Conservation (phyloP, 2,888 invertebrate genomes). For the Baccha elongata region DNA sequence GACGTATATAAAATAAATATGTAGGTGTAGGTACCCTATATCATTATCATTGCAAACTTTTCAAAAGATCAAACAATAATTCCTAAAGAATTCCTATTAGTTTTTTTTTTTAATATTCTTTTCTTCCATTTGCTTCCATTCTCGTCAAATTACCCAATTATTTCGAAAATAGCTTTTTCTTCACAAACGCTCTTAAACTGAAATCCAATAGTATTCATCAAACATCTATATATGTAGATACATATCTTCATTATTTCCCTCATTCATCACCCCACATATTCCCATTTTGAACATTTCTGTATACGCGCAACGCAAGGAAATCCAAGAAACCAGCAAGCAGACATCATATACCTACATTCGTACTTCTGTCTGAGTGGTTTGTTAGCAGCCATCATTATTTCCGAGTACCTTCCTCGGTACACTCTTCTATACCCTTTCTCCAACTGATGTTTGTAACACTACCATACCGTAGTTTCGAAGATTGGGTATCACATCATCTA, state of each 20-base stretch:
- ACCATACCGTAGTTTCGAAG: conserved; percentile 63
- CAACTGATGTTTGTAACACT: conserved; percentile 46
- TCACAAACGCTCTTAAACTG: conserved; percentile 41
- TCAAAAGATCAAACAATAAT: not conserved
- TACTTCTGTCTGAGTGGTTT: conserved; percentile 69
- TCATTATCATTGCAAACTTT: too few relatives aligned
- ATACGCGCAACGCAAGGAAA: conserved; percentile 9
- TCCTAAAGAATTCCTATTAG: conserved; percentile 29
- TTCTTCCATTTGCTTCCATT: conserved; percentile 2
- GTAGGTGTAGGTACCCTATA: too few relatives aligned
- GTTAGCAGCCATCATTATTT: conserved; percentile 73
- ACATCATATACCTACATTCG: conserved; percentile 33
- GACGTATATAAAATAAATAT: too few relatives aligned
- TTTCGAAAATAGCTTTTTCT: conserved; percentile 62
- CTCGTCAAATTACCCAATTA: conserved; percentile 64
- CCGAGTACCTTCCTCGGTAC: conserved; percentile 55
- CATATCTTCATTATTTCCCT: conserved; percentile 32
- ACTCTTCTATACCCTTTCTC: conserved; percentile 10
- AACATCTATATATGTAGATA: too few relatives aligned
- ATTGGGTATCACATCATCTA: conserved; percentile 67
- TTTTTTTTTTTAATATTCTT: too few relatives aligned
- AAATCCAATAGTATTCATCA: conserved; percentile 68
- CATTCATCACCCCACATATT: not conserved
- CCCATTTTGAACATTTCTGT: conserved; percentile 11
- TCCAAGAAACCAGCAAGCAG: conserved; percentile 37